Evolutionary conservation across 2,113 vertebrate species (phyloP).

Genomic region (Recurvirostra avosetta): DNA sequence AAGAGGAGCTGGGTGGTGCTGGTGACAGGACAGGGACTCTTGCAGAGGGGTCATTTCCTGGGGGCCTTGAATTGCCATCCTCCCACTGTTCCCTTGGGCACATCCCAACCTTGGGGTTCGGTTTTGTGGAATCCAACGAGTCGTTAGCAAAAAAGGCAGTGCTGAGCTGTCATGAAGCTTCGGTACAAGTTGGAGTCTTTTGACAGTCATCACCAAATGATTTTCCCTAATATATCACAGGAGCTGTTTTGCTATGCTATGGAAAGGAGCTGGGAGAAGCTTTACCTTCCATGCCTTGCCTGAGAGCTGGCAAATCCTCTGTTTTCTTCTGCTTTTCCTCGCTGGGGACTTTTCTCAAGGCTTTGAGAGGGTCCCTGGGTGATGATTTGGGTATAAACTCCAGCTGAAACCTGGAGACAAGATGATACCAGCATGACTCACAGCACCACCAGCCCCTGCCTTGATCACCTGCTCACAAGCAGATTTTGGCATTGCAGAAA

Average conservation of each 20-base stretch:
- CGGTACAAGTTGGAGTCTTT: not conserved
- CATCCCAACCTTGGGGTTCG: not conserved
- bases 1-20: too few species aligned
- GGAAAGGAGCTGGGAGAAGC: not conserved
- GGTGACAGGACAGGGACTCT: not conserved
- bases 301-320: not conserved
- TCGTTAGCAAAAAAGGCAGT: not conserved
- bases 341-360: not conserved
- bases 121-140: not conserved
- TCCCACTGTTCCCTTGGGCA: not conserved
- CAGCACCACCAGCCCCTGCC: not conserved
- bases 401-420: not conserved
- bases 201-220: too few species aligned
- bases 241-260: not conserved
- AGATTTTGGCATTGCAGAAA: not conserved
- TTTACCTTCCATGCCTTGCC: not conserved
- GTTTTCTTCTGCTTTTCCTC: too few species aligned
- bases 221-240: not conserved
- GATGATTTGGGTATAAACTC: not conserved
- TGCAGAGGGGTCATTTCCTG: not conserved
- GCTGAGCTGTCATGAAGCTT: not conserved
- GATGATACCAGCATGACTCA: not conserved
- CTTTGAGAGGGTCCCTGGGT: not conserved
- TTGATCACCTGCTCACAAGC: not conserved
- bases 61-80: not conserved